These are phyloP conservation scores for Muraenolepis orangiensis DNA, from an alignment of 2,797 vertebrate genomes.

Conservation along the genomic window DNA sequence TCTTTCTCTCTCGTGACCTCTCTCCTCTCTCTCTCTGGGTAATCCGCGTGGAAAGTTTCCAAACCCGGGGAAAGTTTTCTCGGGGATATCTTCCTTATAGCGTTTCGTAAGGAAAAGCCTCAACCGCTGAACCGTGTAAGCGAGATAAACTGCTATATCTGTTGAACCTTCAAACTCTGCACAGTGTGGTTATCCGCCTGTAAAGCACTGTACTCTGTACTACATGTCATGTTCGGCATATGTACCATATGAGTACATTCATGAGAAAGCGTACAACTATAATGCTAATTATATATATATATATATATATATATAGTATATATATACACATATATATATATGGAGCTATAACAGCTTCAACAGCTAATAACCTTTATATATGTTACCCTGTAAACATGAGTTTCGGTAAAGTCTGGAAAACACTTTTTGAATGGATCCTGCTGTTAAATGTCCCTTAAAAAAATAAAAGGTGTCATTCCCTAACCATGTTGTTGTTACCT, in stretches of 20 bases:
- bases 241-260: neutral
- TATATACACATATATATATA: neutral
- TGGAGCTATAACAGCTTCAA: neutral
- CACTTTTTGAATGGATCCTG: neutral
- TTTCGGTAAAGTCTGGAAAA: neutral
- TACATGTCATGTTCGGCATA: neutral
- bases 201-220: neutral
- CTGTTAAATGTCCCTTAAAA: neutral
- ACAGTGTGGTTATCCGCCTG: neutral
- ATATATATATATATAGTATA: neutral
- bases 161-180: neutral
- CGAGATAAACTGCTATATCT: neutral
- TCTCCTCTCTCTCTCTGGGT: constrained; percentile 40
- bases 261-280: neutral
- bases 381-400: neutral
- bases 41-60: constrained; percentile 44
- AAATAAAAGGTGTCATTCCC: neutral
- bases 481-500: neutral
- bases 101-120: constrained; percentile 23
- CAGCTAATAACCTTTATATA: neutral
- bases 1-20: constrained; percentile 59
- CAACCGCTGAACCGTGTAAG: neutral
- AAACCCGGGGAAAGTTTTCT: too few species aligned
- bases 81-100: too few species aligned
- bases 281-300: neutral